Base-by-base conservation (phyloP, 2,888 invertebrate genomes). In the Orthonychiurus folsomi region DNA sequence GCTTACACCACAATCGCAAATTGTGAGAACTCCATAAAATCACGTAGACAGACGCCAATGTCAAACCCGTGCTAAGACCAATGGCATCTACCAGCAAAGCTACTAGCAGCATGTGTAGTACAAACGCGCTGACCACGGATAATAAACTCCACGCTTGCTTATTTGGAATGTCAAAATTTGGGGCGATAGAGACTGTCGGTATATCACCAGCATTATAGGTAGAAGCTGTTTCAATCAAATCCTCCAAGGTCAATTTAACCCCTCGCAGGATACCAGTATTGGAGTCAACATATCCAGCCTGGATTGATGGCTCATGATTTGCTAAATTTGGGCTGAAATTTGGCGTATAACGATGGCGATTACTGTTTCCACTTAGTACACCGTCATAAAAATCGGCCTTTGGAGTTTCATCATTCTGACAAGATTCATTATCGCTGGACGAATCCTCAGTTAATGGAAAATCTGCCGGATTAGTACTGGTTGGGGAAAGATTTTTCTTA, bases 201-300 rank as follows among this genome's bases (percentile, higher is more conserved):
- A 59, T 3, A 12, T 21, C 21, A 48, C 50, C 50, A 18, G 20
- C n/a, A 37, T 50, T 59, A 59, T 24, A 24, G 3, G 26, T 20
- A 50, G 12, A 15, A 50, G 50, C 59, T 50, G 21, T n/a, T 21
- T 62, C 60, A 5, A 68, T 60, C 28, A 70, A 63, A 55, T 67
- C 64, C 20, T 62, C 63, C 57, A 68, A 20, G n/a, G 68, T 70
- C 47, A 70, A 58, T 53, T 67, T 70, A 21, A 64, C 63, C 37
- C 37, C 37, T 37, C 9, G 37, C 37, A 5, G 9, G 5, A 15
- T 15, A 5, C 52, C 52, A 12, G 20, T 9, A 9, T 20, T 9
- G 3, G 52, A 5, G n/a, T 52, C 52, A 9, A 3, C 24, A 37
- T 9, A 37, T 37, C 37, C 37, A 15, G 5, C 15, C 15, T 37